Evolutionary conservation across 2,113 vertebrate genomes (phyloP).

Genomic region (Noturus placidus): DNA sequence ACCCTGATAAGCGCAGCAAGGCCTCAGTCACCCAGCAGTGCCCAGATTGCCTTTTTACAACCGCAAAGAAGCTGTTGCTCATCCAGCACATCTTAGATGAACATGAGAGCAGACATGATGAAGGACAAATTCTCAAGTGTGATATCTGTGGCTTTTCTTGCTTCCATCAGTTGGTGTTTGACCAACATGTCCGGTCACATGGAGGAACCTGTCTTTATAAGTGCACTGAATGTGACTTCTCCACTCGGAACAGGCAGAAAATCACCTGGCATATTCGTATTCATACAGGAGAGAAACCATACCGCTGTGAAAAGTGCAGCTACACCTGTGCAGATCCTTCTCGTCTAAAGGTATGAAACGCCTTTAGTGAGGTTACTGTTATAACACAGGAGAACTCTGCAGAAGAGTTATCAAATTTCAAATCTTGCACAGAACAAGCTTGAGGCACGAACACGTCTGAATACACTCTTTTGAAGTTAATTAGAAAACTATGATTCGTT

Average conservation of each 20-base stretch:
- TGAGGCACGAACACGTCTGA: neutral
- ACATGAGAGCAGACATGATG: conserved; percentile 73
- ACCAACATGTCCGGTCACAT: conserved; percentile 90
- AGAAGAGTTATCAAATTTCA: neutral
- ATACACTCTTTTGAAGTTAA: neutral
- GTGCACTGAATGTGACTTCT: conserved; percentile 89
- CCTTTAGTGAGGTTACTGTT: neutral
- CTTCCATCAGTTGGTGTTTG: conserved; percentile 83
- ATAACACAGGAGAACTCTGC: neutral
- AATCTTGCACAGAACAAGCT: neutral
- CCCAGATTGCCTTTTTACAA: conserved; percentile 80
- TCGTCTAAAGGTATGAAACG: conserved; percentile 82
- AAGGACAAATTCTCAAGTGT: conserved; percentile 77
- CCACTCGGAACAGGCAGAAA: conserved; percentile 92
- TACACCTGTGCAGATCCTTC: conserved; percentile 91
- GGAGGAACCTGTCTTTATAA: conserved; percentile 89
- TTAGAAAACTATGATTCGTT: neutral
- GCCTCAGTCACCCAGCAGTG: conserved; percentile 82
- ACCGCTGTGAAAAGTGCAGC: conserved; percentile 87
- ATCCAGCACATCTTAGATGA: conserved; percentile 81
- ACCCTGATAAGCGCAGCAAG: conserved; percentile 76
- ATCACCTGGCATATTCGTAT: conserved; percentile 96
- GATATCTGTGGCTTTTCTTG: conserved; percentile 84
- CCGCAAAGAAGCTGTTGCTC: conserved; percentile 79
- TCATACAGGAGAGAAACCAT: conserved; percentile 95